phyloP scores from a whole-genome alignment of 2,113 vertebrate species.

The Spea bombifrons region DNA sequence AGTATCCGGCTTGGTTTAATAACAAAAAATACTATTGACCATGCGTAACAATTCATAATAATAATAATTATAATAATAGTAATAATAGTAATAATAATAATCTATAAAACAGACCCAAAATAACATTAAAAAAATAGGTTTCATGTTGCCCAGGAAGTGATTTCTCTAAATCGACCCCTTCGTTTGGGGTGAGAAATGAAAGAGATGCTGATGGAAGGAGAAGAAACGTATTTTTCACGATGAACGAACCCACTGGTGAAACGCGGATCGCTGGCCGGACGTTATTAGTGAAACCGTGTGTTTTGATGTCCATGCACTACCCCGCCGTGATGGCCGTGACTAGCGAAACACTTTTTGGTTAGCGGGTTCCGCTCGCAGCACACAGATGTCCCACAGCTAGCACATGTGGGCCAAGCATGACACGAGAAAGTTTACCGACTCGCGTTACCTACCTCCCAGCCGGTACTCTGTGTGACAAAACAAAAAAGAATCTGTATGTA shows the following conservation, averaged over 20 bases:
- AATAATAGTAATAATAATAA: no score
- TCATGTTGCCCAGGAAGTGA: not conserved
- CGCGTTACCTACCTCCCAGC: slow-evolving; percentile 99
- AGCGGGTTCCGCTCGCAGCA: slow-evolving; percentile 87
- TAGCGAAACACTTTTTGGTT: slow-evolving; percentile 77
- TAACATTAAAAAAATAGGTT: not conserved
- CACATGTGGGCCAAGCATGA: slow-evolving; percentile 91
- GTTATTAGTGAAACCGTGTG: slow-evolving; percentile 80
- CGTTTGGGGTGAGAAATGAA: slow-evolving; percentile 70
- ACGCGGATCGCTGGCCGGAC: slow-evolving; percentile 85
- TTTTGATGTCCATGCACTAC: slow-evolving; percentile 87
- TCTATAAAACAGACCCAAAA: no score
- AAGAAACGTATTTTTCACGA: slow-evolving; percentile 53
- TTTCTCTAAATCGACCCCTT: slow-evolving; percentile 93
- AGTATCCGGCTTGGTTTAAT: no score
- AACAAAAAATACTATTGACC: no score
- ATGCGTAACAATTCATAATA: no score
- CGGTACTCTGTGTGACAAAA: slow-evolving; percentile 99
- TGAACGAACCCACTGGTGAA: slow-evolving; percentile 16
- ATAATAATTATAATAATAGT: no score
- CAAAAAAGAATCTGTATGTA: slow-evolving; percentile 55
- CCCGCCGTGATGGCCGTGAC: slow-evolving; percentile 64
- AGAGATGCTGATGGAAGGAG: slow-evolving; percentile 69
- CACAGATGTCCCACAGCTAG: slow-evolving; percentile 83
- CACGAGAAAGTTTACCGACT: slow-evolving; percentile 63